Percentiles rank a stretch among this genome's conserved stretches.
Evolutionary conservation across 2,797 vertebrate species (phyloP).

Genomic region (Crocidura indochinensis): DNA sequence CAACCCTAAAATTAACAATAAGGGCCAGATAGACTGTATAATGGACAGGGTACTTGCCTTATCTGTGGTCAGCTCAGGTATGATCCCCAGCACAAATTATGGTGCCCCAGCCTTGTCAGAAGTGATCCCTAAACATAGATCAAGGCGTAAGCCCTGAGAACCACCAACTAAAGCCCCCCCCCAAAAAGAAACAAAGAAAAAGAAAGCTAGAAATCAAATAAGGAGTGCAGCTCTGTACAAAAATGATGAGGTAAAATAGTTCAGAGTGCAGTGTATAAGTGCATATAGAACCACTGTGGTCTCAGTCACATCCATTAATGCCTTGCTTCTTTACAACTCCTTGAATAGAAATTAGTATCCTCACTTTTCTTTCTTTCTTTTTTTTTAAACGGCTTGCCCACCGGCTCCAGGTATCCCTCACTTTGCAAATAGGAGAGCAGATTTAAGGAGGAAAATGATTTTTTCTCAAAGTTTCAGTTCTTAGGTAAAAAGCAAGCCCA

Average conservation of each 20-base stretch:
- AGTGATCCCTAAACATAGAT: no score
- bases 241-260: neutral
- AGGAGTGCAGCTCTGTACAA: neutral
- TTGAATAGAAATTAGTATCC: conserved; percentile 13
- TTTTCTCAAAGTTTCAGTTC: conserved; percentile 36
- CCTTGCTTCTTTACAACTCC: conserved; percentile 7
- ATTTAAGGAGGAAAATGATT: conserved; percentile 20
- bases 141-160: no score
- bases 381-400: no score
- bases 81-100: no score
- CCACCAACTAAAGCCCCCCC: no score
- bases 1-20: no score
- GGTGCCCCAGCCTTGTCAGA: no score
- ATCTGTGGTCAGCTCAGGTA: no score
- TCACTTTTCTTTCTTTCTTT: neutral
- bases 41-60: no score
- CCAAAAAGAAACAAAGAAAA: no score
- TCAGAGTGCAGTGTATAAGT: rapidly evolving
- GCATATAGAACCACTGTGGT: neutral
- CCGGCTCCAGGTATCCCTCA: neutral
- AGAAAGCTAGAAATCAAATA: neutral
- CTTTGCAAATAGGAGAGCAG: conserved; percentile 5
- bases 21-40: no score
- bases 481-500: neutral
- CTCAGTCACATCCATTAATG: neutral